phyloP scores from a whole-genome alignment of 2,888 invertebrate genomes.

The Agrochola litura region DNA sequence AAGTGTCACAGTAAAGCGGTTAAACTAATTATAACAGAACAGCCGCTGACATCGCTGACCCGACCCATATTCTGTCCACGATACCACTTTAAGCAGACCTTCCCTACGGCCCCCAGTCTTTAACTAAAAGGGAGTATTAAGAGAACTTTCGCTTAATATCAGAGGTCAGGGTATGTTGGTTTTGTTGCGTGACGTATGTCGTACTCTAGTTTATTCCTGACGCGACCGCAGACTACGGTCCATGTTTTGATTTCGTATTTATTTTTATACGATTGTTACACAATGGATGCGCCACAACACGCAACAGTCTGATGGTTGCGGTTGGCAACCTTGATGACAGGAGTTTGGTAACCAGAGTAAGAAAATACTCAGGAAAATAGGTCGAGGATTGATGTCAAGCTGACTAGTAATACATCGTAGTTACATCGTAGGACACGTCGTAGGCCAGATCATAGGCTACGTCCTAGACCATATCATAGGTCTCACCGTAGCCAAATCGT shows the following conservation, averaged over 20 bases:
- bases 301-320: conserved; percentile 8
- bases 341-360: background rate
- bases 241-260: conserved; percentile 60
- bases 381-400: background rate
- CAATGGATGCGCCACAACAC: conserved; percentile 34
- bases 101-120: conserved; percentile 26
- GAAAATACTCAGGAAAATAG: background rate
- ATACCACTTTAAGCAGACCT: conserved; percentile 60
- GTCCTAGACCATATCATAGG: background rate
- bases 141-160: conserved; percentile 13
- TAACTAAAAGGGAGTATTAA: background rate
- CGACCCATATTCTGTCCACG: conserved; percentile 69
- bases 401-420: background rate
- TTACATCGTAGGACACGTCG: background rate
- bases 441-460: background rate
- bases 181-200: conserved; percentile 56
- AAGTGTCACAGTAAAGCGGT: conserved; percentile 51
- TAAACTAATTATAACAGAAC: conserved; percentile 70
- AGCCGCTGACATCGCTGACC: conserved; percentile 70
- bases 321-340: conserved; percentile 10
- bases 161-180: conserved; percentile 61
- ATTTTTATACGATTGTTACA: conserved; percentile 40
- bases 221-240: conserved; percentile 51
- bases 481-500: background rate
- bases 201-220: conserved; percentile 67